A percentile compares a stretch with the other conserved stretches of the same genome.
Evolutionary conservation across 2,797 vertebrate genomes (phyloP).

Genomic region (Neomorphus geoffroyi): DNA sequence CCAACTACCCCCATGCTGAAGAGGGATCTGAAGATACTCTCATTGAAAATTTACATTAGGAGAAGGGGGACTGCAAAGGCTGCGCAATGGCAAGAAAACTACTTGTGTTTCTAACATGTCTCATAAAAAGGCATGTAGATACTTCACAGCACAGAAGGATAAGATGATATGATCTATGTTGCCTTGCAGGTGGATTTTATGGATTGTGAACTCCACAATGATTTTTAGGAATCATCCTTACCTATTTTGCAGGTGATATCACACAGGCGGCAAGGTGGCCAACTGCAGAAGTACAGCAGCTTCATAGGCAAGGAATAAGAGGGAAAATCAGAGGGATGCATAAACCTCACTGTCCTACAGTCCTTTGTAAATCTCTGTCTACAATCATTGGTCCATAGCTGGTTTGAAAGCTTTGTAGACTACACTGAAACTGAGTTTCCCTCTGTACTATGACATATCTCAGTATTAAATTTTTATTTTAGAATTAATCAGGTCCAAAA

Average conservation of each 20-base stretch:
- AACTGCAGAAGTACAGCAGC: background rate
- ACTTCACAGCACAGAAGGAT: background rate
- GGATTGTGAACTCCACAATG: background rate
- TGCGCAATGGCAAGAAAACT: background rate
- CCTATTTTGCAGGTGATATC: background rate
- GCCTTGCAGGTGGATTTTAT: background rate
- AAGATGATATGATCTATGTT: background rate
- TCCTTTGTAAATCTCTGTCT: background rate
- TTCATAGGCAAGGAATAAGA: background rate
- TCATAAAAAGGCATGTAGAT: background rate
- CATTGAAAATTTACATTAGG: background rate
- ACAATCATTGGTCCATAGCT: background rate
- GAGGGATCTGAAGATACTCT: background rate
- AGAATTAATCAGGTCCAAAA: background rate
- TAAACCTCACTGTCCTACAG: background rate
- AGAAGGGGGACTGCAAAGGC: background rate
- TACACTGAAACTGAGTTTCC: background rate
- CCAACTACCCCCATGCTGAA: background rate
- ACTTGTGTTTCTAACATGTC: background rate
- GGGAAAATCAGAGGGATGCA: background rate
- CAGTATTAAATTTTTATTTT: background rate
- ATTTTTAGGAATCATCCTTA: background rate
- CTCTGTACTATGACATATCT: background rate
- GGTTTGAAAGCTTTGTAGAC: background rate
- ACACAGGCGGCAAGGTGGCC: background rate